Evolutionary conservation across 2,888 invertebrate genomes (phyloP).

Genomic region (Noctua fimbriata): DNA sequence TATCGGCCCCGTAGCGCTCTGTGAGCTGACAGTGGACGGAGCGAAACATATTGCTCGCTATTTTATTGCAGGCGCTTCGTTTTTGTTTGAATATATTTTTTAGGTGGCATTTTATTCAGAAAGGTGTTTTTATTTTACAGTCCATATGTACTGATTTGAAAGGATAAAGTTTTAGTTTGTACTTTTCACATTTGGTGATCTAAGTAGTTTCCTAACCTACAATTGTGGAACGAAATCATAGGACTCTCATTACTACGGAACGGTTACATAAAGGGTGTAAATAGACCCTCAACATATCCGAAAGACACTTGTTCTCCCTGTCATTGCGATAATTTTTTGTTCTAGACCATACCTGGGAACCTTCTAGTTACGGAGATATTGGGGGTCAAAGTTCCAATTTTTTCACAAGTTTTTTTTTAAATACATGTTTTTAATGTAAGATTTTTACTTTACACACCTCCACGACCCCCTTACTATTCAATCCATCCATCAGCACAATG

Average conservation of each 20-base stretch:
- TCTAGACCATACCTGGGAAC: no score
- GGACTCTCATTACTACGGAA: background rate
- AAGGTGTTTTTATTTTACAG: conserved; percentile 4
- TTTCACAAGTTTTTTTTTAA: no score
- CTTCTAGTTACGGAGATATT: no score
- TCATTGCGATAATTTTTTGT: no score
- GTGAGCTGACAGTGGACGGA: conserved; percentile 57
- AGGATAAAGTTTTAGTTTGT: background rate
- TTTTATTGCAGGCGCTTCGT: conserved; percentile 58
- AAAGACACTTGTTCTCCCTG: no score
- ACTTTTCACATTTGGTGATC: background rate
- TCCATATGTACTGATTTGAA: background rate
- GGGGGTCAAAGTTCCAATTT: no score
- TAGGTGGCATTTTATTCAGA: conserved; percentile 7
- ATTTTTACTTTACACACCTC: no score
- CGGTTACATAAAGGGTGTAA: no score
- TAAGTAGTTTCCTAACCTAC: background rate
- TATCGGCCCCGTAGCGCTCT: conserved; percentile 32
- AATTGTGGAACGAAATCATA: background rate
- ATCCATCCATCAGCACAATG: no score
- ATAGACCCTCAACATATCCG: no score
- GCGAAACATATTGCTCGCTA: conserved; percentile 55
- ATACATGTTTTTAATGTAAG: no score
- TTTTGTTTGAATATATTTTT: conserved; percentile 40
- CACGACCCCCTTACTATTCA: no score